A percentile compares a stretch with the other conserved stretches of the same genome.
phyloP scores from a whole-genome alignment of 2,888 invertebrate species.

The Mesorhabditis spiculigera region DNA sequence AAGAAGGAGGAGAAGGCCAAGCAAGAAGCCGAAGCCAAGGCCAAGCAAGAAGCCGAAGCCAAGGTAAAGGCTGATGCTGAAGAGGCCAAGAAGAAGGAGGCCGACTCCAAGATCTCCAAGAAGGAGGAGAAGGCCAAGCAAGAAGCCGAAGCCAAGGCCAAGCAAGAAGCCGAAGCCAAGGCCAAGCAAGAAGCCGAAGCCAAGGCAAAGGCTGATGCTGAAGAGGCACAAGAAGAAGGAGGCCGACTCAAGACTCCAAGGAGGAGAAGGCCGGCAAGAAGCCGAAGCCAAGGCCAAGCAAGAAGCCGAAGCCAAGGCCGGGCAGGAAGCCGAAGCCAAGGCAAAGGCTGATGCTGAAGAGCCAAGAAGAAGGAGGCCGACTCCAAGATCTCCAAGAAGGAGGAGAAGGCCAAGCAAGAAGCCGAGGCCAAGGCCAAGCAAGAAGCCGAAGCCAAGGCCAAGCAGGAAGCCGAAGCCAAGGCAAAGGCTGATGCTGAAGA shows the following conservation, averaged over 20 bases:
- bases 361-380: too few species aligned
- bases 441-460: too few species aligned
- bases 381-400: too few species aligned
- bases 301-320: too few species aligned
- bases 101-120: background rate
- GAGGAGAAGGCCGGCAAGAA: slow-evolving; percentile 10
- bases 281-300: background rate
- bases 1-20: background rate
- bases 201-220: slow-evolving; percentile 2
- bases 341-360: too few species aligned
- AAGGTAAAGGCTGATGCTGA: background rate
- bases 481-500: too few species aligned
- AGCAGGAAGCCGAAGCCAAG: too few species aligned
- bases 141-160: background rate
- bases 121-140: background rate
- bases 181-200: too few species aligned
- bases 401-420: too few species aligned
- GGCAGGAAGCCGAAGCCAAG: too few species aligned
- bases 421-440: too few species aligned
- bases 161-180: background rate
- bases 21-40: background rate
- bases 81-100: background rate
- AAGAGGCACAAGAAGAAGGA: slow-evolving; percentile 13
- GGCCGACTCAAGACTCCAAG: slow-evolving; percentile 14
- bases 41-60: background rate